Evolutionary conservation across 2,888 invertebrate genomes (phyloP).

Genomic region (Trissonchulus sp.): DNA sequence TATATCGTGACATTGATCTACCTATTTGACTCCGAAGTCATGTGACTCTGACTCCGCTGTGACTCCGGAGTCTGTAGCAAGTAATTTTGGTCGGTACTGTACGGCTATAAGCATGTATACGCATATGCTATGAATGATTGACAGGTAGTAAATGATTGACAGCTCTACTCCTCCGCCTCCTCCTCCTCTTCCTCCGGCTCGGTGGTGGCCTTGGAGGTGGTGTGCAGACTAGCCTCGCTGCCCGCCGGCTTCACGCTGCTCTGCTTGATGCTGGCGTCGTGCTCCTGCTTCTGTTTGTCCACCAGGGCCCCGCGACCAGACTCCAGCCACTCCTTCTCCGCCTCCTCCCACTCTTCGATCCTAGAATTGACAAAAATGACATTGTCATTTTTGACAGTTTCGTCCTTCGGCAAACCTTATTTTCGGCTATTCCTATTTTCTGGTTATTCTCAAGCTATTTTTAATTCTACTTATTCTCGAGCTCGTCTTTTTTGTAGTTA

Average conservation of each 20-base stretch:
- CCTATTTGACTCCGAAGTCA: too few species aligned
- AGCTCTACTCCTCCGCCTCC: too few species aligned
- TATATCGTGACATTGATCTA: too few species aligned
- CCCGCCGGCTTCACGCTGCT: neutral
- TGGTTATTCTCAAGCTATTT: neutral
- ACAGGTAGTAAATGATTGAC: too few species aligned
- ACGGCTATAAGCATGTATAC: too few species aligned
- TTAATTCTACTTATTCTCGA: neutral
- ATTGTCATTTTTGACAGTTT: neutral
- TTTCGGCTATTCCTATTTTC: too few species aligned
- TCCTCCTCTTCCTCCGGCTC: conserved; percentile 18
- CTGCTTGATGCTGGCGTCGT: neutral
- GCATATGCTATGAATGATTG: too few species aligned
- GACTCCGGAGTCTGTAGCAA: too few species aligned
- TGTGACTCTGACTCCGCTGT: too few species aligned
- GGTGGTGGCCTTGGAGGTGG: neutral
- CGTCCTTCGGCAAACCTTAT: neutral
- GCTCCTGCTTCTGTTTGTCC: conserved; percentile 20
- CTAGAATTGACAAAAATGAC: conserved; percentile 13
- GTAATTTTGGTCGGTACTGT: too few species aligned
- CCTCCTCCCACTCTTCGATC: conserved; percentile 32
- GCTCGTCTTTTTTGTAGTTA: too few species aligned
- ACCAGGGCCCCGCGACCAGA: conserved; percentile 25
- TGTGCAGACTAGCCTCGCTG: neutral
- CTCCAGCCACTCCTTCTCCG: conserved; percentile 25